Base-by-base conservation (phyloP, 2,113 vertebrate species). In the Electrona antarctica region DNA sequence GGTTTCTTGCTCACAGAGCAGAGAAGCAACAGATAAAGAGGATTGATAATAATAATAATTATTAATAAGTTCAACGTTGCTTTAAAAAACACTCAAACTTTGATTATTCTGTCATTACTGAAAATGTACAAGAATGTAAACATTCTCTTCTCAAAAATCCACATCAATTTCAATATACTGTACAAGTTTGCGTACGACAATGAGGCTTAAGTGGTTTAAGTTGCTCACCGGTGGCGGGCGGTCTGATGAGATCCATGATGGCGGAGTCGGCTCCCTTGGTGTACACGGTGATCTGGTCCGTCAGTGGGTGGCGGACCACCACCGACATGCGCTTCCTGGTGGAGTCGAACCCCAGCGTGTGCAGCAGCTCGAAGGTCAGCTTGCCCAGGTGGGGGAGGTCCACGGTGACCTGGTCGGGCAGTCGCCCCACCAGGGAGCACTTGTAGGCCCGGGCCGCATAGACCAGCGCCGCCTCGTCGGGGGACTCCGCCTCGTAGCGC, bases 251-350 rank as follows among this genome's bases (percentile, higher is more conserved):
- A 75, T 97, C 96, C 96, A 99, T 97, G 85, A 99, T 91, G 80
- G 90, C 95, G 0, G 97, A 97, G 92, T 99, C 98, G 0, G 98
- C 97, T 64, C 98, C 98, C 91, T 99, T 99, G 66, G 97, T 97
- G 90, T 99, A 99, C 69, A 99, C 96, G 0, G 92, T 94, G 90
- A 99, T 96, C 88, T 98, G 95, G 33, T 95, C 94, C 0, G 97
- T 99, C 68, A 99, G 93, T 0, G 98, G 97, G 86, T 99, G 95
- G 4, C 95, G 89, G 15, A 99, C 95, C 75, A 99, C 96, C 84
- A 99, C 97, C 0, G 98, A 99, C 98, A 99, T 99, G 67, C 97
- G 93, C 76, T 98, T 98, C 76, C 98, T 94, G 74, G 93, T 64
- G 29, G 97, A 96, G 90, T 99, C 98, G 5, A 99, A 99, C 49